phyloP scores from a whole-genome alignment of 2,888 invertebrate genomes.

The Rhynchonema sp. region DNA sequence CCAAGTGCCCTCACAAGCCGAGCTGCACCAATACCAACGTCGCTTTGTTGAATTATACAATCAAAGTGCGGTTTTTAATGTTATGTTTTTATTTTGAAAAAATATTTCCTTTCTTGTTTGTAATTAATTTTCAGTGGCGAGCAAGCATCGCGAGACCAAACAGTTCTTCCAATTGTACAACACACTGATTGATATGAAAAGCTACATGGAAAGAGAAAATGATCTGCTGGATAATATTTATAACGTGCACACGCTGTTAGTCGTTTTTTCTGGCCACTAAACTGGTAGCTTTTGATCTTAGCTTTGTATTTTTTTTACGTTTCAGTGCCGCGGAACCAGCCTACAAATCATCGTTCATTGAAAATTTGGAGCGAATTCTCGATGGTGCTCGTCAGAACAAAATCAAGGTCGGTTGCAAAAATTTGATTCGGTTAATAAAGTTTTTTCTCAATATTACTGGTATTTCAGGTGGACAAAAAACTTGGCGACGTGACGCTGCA shows the following conservation, averaged over 20 bases:
- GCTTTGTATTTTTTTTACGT: constrained; percentile 7
- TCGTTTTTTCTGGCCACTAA: constrained; percentile 16
- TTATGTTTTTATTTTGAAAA: no score
- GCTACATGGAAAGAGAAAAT: constrained; percentile 75
- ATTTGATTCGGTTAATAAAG: constrained; percentile 1
- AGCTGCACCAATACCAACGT: constrained; percentile 80
- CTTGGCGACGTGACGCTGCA: constrained; percentile 47
- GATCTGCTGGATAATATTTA: constrained; percentile 59
- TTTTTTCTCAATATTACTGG: no score
- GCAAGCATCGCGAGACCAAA: constrained; percentile 87
- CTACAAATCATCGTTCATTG: constrained; percentile 66
- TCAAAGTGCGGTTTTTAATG: constrained; percentile 37
- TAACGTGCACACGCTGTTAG: constrained; percentile 65
- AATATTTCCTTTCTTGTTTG: no score
- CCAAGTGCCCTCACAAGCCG: constrained; percentile 74
- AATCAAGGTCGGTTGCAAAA: constrained; percentile 7
- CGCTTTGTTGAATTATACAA: constrained; percentile 87
- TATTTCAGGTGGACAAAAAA: constrained; percentile 40
- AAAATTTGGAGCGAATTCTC: constrained; percentile 70
- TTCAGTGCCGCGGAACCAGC: constrained; percentile 56
- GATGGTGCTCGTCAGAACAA: constrained; percentile 71
- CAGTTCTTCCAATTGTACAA: constrained; percentile 91
- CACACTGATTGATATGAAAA: constrained; percentile 75
- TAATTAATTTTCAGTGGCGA: constrained; percentile 49
- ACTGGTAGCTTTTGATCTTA: not conserved